These are phyloP conservation scores for Catocala nupta DNA, from an alignment of 2,888 invertebrate genomes.

Conservation along the genomic window DNA sequence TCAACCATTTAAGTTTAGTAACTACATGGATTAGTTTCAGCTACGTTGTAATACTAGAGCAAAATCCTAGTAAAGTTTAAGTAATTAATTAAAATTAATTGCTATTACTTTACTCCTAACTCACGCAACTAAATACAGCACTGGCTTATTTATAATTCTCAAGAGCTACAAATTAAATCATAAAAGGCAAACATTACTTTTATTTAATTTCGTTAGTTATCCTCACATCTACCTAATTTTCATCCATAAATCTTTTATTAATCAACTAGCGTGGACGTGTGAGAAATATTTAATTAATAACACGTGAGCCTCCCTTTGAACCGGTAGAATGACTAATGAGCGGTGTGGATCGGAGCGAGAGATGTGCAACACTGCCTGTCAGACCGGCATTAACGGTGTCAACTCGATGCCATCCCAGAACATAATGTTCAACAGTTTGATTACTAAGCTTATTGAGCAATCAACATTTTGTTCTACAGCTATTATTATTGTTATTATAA, in stretches of 20 bases:
- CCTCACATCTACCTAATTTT: conserved; percentile 4
- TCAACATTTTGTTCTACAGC: not conserved
- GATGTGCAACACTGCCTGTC: not conserved
- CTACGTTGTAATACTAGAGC: too few relatives aligned
- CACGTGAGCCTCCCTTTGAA: conserved; percentile 11
- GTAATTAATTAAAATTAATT: too few relatives aligned
- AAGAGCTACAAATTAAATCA: too few relatives aligned
- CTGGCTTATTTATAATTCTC: too few relatives aligned
- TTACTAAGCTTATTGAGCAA: conserved; percentile 6
- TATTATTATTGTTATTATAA: too few relatives aligned
- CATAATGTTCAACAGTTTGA: not conserved
- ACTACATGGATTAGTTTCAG: too few relatives aligned
- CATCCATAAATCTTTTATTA: conserved; percentile 13
- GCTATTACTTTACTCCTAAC: too few relatives aligned
- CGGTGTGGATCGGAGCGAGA: not conserved
- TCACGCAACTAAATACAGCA: too few relatives aligned
- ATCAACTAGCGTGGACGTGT: not conserved
- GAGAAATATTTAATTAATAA: conserved; percentile 20
- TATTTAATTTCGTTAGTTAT: too few relatives aligned
- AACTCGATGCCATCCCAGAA: not conserved
- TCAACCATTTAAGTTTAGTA: too few relatives aligned
- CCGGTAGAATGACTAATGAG: conserved; percentile 11
- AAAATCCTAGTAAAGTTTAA: too few relatives aligned
- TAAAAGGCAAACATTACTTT: too few relatives aligned
- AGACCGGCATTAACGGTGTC: conserved; percentile 1